A percentile compares a stretch with the other conserved stretches of the same genome.
Evolutionary conservation across 2,113 vertebrate species (phyloP).

Genomic region (Nothoprocta pentlandii): DNA sequence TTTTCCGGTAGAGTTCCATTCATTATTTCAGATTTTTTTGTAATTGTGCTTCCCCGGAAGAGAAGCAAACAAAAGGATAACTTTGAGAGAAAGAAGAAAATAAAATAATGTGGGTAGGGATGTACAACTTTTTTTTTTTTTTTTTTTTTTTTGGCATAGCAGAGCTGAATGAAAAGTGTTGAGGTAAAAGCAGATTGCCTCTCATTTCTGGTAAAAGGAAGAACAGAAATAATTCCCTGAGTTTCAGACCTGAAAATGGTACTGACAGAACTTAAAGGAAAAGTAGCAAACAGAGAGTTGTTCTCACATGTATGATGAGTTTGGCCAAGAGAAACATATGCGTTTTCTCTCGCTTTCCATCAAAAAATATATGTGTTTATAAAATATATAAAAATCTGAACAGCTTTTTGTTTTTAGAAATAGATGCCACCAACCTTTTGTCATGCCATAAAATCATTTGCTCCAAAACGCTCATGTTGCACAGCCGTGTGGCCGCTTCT

Average conservation of each 20-base stretch:
- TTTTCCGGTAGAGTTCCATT: neutral
- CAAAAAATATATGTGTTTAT: neutral
- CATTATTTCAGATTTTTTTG: neutral
- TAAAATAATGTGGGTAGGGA: neutral
- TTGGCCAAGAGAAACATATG: neutral
- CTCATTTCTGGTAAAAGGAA: neutral
- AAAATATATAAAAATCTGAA: neutral
- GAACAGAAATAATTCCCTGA: neutral
- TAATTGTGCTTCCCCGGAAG: neutral
- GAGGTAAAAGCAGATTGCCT: neutral
- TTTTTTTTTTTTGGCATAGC: neutral
- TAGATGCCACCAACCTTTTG: neutral
- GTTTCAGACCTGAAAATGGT: neutral
- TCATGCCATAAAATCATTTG: neutral
- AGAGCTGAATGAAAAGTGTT: neutral
- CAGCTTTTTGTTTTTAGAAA: neutral
- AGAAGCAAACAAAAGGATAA: neutral
- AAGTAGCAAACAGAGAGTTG: neutral
- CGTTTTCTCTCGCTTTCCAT: neutral
- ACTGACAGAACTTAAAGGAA: neutral
- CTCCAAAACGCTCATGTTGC: neutral
- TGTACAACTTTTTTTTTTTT: neutral
- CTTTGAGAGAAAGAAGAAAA: neutral
- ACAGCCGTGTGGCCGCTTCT: neutral
- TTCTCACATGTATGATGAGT: neutral